A percentile compares a stretch with the other conserved stretches of the same genome.
Conservation (phyloP, 2,113 vertebrate species). For the Toxotes jaculatrix region DNA sequence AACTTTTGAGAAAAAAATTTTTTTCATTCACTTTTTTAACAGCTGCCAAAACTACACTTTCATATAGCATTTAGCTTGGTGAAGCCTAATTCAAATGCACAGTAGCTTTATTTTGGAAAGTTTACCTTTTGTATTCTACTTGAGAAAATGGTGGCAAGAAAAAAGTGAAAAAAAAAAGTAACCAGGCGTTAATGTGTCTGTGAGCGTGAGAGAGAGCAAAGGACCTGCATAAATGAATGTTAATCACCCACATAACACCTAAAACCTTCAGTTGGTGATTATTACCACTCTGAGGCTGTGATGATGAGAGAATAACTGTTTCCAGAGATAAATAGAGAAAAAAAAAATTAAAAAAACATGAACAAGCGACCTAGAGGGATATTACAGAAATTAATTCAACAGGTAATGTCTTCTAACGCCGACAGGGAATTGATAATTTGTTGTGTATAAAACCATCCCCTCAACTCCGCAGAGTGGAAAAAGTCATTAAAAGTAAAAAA, state of each 20-base stretch:
- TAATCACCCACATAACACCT: constrained; percentile 50
- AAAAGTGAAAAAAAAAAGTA: constrained; percentile 25
- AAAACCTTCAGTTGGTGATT: constrained; percentile 45
- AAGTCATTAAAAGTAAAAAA: constrained; percentile 73
- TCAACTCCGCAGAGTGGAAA: constrained; percentile 59
- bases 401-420: constrained; percentile 65
- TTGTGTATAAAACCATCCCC: constrained; percentile 49
- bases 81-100: background rate
- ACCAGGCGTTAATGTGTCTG: constrained; percentile 35
- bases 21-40: too few species aligned
- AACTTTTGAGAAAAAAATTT: too few species aligned
- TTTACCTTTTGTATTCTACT: background rate
- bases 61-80: background rate
- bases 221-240: constrained; percentile 51
- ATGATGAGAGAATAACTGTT: constrained; percentile 52
- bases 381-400: constrained; percentile 72
- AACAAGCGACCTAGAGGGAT: constrained; percentile 64
- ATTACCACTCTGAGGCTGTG: constrained; percentile 48
- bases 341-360: constrained; percentile 10
- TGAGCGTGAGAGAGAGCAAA: constrained; percentile 11
- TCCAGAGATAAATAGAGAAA: constrained; percentile 40
- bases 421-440: constrained; percentile 67
- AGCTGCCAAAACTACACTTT: too few species aligned
- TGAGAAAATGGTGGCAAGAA: background rate
- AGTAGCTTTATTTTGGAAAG: background rate